Evolutionary conservation across 1,140 invertebrate species (phyloP), one percentile per base, ranked within the genome.

Genomic region (Apocrypta bakeri): DNA sequence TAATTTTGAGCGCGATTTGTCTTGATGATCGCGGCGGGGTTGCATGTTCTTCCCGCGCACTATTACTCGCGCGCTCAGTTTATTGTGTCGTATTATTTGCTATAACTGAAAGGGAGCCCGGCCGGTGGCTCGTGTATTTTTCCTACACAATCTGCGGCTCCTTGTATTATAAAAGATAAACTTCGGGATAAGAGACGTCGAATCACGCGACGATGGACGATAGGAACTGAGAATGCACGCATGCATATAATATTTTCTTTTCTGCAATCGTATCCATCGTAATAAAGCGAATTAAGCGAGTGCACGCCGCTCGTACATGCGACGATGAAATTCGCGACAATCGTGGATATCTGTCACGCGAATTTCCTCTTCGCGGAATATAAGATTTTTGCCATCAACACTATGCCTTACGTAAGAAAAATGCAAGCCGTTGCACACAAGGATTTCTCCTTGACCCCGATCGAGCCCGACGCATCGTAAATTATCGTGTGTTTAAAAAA

Each of bases 1-100:
- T 12, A 56, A 31, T 40, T 40, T 14, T 24, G 25, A n/a, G 64
- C 69, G 78, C 42, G 64, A 79, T 72, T 79, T 61, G 66, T 37
- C 25, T 63, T 24, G 73, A 75, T 75, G 48, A 42, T 0, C n/a
- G 40, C n/a, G 37, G 1, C n/a, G n/a, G 37, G n/a, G n/a, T 63
- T 76, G 56, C 72, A 61, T 29, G 72, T 14, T 25, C 25, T 21
- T 24, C 9, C 68, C 9, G 21, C n/a, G 33, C 42, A 21, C 69
- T 63, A 76, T 61, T 48, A 48, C 61, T 14, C 73, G 9, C 40
- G 42, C 27, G 12, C 29, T 17, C 3, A 27, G 66, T 56, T 56
- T 56, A 56, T 56, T 56, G 48, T 56, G 48, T n/a, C 48, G 48
- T 56, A 56, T 56, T 42, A 42, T 42, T 12, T 12, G 40, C 40